phyloP scores from a whole-genome alignment of 1,140 invertebrate species.

The Hypsibius dujardini region DNA sequence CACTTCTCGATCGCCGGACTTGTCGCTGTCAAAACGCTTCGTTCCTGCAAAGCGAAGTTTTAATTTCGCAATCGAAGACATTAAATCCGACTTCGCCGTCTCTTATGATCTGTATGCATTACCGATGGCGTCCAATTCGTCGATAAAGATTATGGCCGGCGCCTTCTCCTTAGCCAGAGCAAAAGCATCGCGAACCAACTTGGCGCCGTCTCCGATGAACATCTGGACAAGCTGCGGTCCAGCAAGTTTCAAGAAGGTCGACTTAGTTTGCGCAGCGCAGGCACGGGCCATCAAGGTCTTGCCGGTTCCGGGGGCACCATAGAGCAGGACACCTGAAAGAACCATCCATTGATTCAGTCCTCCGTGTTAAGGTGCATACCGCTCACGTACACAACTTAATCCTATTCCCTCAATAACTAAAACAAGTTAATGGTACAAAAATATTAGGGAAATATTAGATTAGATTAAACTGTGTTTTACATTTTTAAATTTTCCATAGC shows the following conservation, averaged over 20 bases:
- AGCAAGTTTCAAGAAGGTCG: conserved; percentile 82
- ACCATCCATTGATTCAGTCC: no score
- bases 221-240: conserved; percentile 98
- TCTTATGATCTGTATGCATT: no score
- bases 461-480: no score
- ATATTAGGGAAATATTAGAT: no score
- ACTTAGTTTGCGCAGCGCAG: conserved; percentile 97
- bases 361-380: no score
- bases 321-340: conserved; percentile 66
- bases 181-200: conserved; percentile 94
- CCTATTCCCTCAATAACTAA: no score
- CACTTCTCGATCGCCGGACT: conserved; percentile 95
- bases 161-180: conserved; percentile 96
- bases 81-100: not conserved
- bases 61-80: conserved; percentile 18
- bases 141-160: conserved; percentile 98
- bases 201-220: conserved; percentile 96
- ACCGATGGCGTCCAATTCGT: conserved; percentile 95
- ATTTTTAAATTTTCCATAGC: no score
- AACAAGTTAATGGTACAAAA: no score
- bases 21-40: conserved; percentile 96
- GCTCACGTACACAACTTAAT: no score
- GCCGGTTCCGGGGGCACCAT: conserved; percentile 73
- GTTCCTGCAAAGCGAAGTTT: conserved; percentile 42
- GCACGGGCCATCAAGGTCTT: conserved; percentile 93